Percentiles rank a stretch among this genome's conserved stretches.
Evolutionary conservation across 1,140 invertebrate genomes (phyloP).

Genomic region (Drosophila subobscura): DNA sequence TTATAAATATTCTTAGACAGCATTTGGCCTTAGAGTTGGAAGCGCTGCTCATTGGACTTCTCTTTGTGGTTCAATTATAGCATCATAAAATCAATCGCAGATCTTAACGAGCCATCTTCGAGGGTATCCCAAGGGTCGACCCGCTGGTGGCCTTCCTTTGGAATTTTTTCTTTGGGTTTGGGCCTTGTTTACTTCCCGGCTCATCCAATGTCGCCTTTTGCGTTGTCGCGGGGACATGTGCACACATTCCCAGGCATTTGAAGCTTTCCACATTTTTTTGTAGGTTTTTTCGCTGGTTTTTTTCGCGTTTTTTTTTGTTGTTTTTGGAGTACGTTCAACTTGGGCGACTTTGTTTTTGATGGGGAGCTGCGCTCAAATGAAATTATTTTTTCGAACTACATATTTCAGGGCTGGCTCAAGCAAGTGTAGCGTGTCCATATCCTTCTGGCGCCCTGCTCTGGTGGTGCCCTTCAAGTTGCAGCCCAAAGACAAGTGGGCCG

Average conservation of each 20-base stretch:
- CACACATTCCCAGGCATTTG: slow-evolving; percentile 69
- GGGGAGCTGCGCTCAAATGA: slow-evolving; percentile 69
- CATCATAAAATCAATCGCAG: no score
- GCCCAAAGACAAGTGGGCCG: slow-evolving; percentile 37
- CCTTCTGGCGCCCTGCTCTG: slow-evolving; percentile 3
- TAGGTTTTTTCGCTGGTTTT: slow-evolving; percentile 5
- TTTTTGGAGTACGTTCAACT: slow-evolving; percentile 76
- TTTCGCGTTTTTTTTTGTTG: slow-evolving; percentile 16
- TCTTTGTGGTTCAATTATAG: no score
- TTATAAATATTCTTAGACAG: no score
- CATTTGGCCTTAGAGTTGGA: no score
- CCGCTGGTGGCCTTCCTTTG: no score
- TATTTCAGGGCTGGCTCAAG: slow-evolving; percentile 62
- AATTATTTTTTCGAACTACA: slow-evolving; percentile 81
- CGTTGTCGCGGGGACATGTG: slow-evolving; percentile 51
- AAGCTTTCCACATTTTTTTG: slow-evolving; percentile 47
- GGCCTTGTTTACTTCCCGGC: slow-evolving; percentile 76
- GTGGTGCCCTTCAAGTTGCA: slow-evolving; percentile 44
- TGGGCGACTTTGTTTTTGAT: slow-evolving; percentile 64
- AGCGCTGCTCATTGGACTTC: no score
- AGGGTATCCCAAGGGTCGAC: not conserved
- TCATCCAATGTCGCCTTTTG: slow-evolving; percentile 48
- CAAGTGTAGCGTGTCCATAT: slow-evolving; percentile 69
- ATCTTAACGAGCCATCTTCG: no score
- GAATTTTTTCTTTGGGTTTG: slow-evolving; percentile 30